A percentile compares a stretch with the other conserved stretches of the same genome.
phyloP scores from a whole-genome alignment of 2,113 vertebrate genomes.

The Dendrocopos noguchii region DNA sequence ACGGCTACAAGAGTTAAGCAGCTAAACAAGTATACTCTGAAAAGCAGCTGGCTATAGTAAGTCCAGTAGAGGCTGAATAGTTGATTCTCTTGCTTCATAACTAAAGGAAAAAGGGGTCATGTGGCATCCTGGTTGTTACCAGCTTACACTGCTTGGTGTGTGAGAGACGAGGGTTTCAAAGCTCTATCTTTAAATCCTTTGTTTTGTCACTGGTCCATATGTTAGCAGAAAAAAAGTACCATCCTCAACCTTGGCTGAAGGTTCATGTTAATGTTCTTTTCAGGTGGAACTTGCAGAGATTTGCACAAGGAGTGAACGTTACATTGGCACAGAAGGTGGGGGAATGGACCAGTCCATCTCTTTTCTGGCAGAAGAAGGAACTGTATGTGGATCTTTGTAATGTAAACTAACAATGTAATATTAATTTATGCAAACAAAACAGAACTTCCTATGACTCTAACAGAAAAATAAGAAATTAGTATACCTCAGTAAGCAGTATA shows the following conservation, averaged over 20 bases:
- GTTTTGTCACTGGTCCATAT: background rate
- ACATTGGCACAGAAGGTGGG: constrained; percentile 96
- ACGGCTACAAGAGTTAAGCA: background rate
- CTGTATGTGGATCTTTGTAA: constrained; percentile 77
- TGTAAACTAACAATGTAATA: background rate
- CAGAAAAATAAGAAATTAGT: background rate
- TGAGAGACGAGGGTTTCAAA: background rate
- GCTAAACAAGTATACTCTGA: background rate
- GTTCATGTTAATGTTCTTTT: background rate
- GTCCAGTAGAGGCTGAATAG: background rate
- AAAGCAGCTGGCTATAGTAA: background rate
- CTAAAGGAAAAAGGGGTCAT: background rate
- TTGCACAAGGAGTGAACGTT: constrained; percentile 90
- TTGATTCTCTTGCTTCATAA: background rate
- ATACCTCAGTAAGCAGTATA: background rate
- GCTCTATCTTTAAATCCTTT: background rate
- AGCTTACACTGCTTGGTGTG: background rate
- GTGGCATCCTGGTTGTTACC: background rate
- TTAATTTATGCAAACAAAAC: background rate
- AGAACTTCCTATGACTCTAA: background rate
- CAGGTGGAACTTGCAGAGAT: constrained; percentile 92
- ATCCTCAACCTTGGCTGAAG: background rate
- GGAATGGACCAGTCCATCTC: constrained; percentile 99
- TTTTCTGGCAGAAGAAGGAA: constrained; percentile 94
- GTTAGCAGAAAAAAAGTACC: background rate